Conservation (phyloP, 2,113 vertebrate genomes). For the Sporophila hypoxantha region DNA sequence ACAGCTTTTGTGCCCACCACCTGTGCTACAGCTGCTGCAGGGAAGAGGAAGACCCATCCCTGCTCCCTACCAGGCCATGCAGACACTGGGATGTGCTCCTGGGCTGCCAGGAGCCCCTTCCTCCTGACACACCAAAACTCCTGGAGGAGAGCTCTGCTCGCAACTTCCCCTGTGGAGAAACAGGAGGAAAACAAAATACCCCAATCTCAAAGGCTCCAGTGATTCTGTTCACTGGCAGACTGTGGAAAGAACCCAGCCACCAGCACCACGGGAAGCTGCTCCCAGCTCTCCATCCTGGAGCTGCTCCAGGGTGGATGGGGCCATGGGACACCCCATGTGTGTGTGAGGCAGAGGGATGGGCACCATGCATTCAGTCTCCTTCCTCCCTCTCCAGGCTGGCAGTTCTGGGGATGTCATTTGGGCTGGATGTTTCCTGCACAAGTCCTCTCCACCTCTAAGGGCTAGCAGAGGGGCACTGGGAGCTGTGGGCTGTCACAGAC, state of each 20-base stretch:
- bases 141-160: background rate
- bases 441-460: too few species aligned
- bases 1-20: background rate
- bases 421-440: too few species aligned
- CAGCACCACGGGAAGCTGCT: rapidly evolving
- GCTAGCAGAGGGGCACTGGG: background rate
- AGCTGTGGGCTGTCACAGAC: background rate
- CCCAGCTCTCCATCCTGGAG: background rate
- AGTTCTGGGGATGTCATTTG: too few species aligned
- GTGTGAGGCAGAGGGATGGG: too few species aligned
- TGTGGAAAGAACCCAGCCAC: background rate
- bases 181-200: background rate
- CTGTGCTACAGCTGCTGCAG: background rate
- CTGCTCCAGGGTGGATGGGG: background rate
- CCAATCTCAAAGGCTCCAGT: background rate
- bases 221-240: background rate
- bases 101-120: background rate
- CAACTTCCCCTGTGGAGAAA: background rate
- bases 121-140: background rate
- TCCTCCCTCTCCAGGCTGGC: too few species aligned
- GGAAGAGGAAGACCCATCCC: background rate
- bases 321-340: background rate
- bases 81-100: rapidly evolving
- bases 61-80: rapidly evolving
- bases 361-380: too few species aligned